Percentiles rank a stretch among this genome's conserved stretches.
phyloP scores from a whole-genome alignment of 1,140 invertebrate species.

The Hetaerina americana region DNA sequence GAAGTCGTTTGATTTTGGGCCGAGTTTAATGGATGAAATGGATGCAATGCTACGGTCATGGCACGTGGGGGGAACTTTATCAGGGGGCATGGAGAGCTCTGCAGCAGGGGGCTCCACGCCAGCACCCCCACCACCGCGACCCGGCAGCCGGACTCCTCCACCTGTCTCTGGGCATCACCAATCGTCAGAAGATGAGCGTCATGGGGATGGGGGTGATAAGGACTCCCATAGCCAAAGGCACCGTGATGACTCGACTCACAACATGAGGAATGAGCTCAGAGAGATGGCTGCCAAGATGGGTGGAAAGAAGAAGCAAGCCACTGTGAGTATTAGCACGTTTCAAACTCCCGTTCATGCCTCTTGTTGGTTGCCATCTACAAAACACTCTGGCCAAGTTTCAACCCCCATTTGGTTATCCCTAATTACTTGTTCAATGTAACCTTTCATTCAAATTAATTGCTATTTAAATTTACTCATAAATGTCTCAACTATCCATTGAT shows the following conservation, averaged over 20 bases:
- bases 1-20: slow-evolving; percentile 77
- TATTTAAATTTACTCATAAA: too few species aligned
- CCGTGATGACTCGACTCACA: slow-evolving; percentile 38
- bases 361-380: too few species aligned
- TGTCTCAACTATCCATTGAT: too few species aligned
- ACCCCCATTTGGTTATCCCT: too few species aligned
- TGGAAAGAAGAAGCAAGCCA: slow-evolving; percentile 61
- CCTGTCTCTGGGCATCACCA: background rate
- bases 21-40: slow-evolving; percentile 89
- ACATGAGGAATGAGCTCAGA: slow-evolving; percentile 56
- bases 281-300: slow-evolving; percentile 45
- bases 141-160: background rate
- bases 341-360: too few species aligned
- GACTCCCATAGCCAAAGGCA: background rate
- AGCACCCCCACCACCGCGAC: background rate
- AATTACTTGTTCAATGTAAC: too few species aligned
- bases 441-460: too few species aligned
- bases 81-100: background rate
- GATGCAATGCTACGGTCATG: slow-evolving; percentile 81
- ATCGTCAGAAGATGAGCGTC: background rate
- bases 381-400: too few species aligned
- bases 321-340: too few species aligned
- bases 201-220: too few species aligned
- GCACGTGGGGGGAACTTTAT: slow-evolving; percentile 24
- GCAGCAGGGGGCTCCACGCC: background rate